Evolutionary conservation across 2,113 vertebrate genomes (phyloP), one percentile per base, ranked within the genome.

Genomic region (Thunnus thynnus): DNA sequence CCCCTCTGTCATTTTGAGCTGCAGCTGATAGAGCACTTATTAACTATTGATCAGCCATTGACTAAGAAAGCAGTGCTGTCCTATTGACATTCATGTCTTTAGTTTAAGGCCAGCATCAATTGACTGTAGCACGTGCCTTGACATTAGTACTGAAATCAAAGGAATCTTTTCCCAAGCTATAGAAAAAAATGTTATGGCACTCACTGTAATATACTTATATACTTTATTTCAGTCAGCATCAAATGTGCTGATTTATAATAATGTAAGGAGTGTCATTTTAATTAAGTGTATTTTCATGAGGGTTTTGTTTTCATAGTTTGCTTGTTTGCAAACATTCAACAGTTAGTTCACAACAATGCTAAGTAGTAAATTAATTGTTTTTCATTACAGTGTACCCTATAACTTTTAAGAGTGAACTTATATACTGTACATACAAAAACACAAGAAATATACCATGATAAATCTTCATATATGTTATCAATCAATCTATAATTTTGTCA

Each of bases 1-100:
- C 60, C 70, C 16, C 9, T 63, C 54, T 41, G 62, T 83, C 67
- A 70, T 67, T 66, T 56, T 32, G 22, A 80, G 68, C 25, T n/a
- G 25, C 70, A 62, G 36, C 61, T 62, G 60, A 75, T 54, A 64
- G 57, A 78, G 63, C 65, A 51, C 78, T 80, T 62, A 82, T 75
- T 79, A 74, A 86, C 50, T 84, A 87, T 69, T 76, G 86, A 89
- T 86, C 58, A 62, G 65, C 14, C 32, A 30, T 32, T 71, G 76
- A 62, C 69, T 48, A 4, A 47, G 54, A 47, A 71, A 75, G 79
- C 41, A 51, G 22, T 11, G 17, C 17, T 44, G 51, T 57, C 65
- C 63, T 60, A 74, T 60, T 32, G 55, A 62, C 30, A 44, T 60
- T 13, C 9, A n/a, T 4, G 1, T 75, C 16, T 78, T 71, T 65